phyloP scores from a whole-genome alignment of 2,113 vertebrate species.

The Rhinoderma darwinii region DNA sequence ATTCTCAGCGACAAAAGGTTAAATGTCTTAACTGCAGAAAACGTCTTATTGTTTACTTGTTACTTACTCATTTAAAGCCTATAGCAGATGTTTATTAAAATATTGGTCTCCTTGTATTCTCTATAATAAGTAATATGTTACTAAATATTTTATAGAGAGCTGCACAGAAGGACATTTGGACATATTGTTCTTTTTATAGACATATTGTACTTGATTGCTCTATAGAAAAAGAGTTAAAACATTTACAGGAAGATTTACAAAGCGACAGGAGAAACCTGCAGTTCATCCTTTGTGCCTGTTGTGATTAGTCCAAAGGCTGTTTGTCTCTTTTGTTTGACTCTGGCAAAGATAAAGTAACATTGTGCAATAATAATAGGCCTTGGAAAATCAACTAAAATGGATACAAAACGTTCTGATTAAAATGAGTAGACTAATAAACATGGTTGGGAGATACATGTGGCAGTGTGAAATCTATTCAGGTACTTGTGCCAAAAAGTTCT shows the following conservation, averaged over 20 bases:
- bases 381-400: background rate
- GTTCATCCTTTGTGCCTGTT: background rate
- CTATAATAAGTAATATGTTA: slow-evolving; percentile 24
- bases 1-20: background rate
- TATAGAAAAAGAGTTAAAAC: slow-evolving; percentile 16
- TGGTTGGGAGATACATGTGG: background rate
- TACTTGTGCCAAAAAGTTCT: background rate
- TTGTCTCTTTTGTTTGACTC: background rate
- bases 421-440: background rate
- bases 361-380: background rate
- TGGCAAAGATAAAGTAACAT: background rate
- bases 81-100: slow-evolving; percentile 8
- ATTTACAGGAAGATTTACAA: background rate
- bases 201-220: background rate
- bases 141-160: slow-evolving; percentile 12
- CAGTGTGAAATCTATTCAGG: background rate
- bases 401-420: background rate
- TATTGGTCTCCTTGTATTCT: background rate
- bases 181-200: no score
- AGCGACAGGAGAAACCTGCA: background rate
- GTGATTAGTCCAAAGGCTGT: background rate
- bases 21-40: slow-evolving; percentile 7
- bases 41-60: background rate
- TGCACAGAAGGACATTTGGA: slow-evolving; percentile 7
- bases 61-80: slow-evolving; percentile 18